phyloP scores from a whole-genome alignment of 2,797 vertebrate species.

The Ispidina lecontei region DNA sequence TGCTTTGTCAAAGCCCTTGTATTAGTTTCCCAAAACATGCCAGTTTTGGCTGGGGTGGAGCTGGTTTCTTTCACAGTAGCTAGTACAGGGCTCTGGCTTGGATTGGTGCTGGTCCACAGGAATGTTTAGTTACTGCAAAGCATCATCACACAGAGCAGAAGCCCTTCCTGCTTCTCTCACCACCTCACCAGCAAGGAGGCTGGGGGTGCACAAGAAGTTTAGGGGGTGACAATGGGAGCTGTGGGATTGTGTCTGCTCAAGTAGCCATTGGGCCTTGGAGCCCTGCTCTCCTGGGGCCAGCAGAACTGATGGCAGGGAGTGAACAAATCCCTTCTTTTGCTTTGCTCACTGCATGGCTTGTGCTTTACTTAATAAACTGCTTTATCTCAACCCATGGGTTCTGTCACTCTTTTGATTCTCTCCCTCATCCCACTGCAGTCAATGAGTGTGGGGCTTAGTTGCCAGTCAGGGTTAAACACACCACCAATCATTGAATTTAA shows the following conservation, averaged over 20 bases:
- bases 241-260: neutral
- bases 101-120: neutral
- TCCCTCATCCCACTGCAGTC: neutral
- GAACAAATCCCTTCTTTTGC: neutral
- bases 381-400: neutral
- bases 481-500: neutral
- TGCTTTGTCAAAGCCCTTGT: neutral
- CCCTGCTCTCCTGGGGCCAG: neutral
- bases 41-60: neutral
- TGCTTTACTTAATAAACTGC: neutral
- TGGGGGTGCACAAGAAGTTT: neutral
- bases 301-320: rapidly evolving
- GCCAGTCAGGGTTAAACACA: neutral
- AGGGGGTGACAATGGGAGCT: neutral
- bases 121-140: no score
- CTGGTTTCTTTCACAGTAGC: neutral
- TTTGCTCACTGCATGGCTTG: no score
- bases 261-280: neutral
- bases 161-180: no score
- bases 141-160: no score
- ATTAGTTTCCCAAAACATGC: neutral
- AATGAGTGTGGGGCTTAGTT: neutral
- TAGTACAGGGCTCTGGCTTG: neutral
- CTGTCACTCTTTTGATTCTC: neutral
- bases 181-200: no score